Conservation (phyloP, 2,113 vertebrate genomes). For the Urocitellus parryii region DNA sequence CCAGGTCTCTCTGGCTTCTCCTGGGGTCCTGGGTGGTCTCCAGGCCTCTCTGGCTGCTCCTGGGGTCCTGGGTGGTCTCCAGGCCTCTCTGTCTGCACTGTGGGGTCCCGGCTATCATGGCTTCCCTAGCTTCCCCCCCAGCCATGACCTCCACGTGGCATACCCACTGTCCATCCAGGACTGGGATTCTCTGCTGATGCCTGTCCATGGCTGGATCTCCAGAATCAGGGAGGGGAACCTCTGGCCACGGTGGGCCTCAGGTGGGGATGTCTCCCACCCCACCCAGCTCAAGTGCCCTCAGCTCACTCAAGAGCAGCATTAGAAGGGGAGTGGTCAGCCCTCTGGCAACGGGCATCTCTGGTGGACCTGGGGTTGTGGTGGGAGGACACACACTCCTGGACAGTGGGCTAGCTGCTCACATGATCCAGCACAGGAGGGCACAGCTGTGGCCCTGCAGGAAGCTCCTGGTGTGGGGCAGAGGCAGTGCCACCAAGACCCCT, state of each 20-base stretch:
- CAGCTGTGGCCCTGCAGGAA: neutral
- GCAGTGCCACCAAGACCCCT: fast-evolving
- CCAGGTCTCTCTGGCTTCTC: too few species aligned
- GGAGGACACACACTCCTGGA: too few species aligned
- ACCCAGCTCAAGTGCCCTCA: neutral
- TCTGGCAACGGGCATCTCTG: neutral
- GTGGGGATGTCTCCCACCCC: neutral
- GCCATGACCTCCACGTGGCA: neutral
- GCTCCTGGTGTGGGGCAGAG: too few species aligned
- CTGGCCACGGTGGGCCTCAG: too few species aligned
- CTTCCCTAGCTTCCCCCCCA: neutral
- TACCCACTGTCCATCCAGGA: neutral
- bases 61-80: too few species aligned
- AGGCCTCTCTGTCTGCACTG: too few species aligned
- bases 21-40: too few species aligned
- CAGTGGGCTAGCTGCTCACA: too few species aligned
- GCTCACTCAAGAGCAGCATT: neutral
- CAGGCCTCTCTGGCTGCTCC: too few species aligned
- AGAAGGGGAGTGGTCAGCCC: neutral
- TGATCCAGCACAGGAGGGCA: neutral
- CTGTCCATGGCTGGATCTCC: neutral
- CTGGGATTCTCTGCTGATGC: neutral
- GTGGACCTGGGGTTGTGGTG: too few species aligned
- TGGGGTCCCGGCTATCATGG: too few species aligned
- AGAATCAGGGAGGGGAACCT: neutral